Evolutionary conservation across 2,888 invertebrate genomes (phyloP).

Genomic region (Hipparchia sbordonii): DNA sequence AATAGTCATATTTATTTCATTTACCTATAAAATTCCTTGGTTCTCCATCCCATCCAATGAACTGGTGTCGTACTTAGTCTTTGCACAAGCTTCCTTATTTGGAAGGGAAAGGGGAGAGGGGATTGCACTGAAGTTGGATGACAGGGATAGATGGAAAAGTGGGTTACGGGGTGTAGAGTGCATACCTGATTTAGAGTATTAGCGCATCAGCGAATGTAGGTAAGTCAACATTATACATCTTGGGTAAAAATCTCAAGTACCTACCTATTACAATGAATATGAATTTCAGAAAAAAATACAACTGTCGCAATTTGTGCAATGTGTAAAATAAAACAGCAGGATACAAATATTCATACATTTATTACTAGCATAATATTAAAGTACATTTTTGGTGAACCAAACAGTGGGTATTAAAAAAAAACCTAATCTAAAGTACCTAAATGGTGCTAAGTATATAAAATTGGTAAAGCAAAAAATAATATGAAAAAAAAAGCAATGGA

Average conservation of each 20-base stretch:
- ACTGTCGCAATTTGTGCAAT: neutral
- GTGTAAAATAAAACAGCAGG: constrained; percentile 19
- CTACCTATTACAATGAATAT: too few relatives aligned
- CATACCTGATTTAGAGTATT: too few relatives aligned
- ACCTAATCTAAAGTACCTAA: neutral
- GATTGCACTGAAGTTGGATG: too few relatives aligned
- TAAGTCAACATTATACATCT: too few relatives aligned
- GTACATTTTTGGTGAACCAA: constrained; percentile 21
- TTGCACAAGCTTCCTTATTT: too few relatives aligned
- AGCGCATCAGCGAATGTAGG: too few relatives aligned
- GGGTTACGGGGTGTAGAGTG: too few relatives aligned
- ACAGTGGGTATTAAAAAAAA: neutral
- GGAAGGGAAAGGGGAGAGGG: too few relatives aligned
- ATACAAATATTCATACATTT: constrained; percentile 14
- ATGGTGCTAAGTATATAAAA: neutral
- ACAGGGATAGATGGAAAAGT: too few relatives aligned
- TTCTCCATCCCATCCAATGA: neutral
- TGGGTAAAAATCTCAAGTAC: too few relatives aligned
- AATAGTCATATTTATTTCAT: neutral
- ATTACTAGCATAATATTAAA: constrained; percentile 32
- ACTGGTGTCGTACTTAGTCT: too few relatives aligned
- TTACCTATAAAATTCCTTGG: neutral
- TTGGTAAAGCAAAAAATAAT: neutral
- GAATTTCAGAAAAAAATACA: too few relatives aligned
- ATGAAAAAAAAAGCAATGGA: neutral